A percentile compares a stretch with the other conserved stretches of the same genome.
phyloP scores from a whole-genome alignment of 2,797 vertebrate species.

The Phyllotis vaccarum region DNA sequence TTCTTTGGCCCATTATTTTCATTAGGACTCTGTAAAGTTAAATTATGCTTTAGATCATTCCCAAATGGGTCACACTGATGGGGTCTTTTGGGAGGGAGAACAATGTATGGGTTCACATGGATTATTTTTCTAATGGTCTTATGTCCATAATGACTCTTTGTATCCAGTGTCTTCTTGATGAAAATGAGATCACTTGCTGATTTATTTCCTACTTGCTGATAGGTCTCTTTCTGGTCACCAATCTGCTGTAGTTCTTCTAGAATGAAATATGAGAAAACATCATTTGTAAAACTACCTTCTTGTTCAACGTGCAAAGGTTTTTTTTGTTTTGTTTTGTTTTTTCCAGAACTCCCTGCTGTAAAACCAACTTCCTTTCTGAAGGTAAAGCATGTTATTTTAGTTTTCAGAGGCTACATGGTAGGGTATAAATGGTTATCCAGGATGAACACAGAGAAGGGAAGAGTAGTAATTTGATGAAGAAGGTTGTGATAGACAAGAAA shows the following conservation, averaged over 20 bases:
- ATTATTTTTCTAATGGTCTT: constrained; percentile 59
- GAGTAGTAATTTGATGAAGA: neutral
- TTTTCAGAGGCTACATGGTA: neutral
- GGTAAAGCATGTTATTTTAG: neutral
- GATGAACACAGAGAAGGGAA: neutral
- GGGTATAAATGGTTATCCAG: neutral
- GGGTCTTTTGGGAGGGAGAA: neutral
- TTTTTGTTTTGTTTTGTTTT: too few species aligned
- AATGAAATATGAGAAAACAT: constrained; percentile 70
- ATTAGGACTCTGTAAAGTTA: constrained; percentile 46
- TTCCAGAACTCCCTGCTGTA: neutral
- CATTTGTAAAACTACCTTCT: constrained; percentile 19
- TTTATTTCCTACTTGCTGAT: constrained; percentile 40
- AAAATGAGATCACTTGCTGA: constrained; percentile 53
- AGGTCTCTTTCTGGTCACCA: constrained; percentile 49
- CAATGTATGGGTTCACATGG: neutral
- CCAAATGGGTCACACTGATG: constrained; percentile 7
- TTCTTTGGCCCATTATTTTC: constrained; percentile 47
- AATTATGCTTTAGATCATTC: constrained; percentile 45
- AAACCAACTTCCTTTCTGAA: neutral
- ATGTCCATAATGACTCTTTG: constrained; percentile 29
- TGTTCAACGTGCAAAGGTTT: constrained; percentile 35
- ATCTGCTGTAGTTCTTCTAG: constrained; percentile 65
- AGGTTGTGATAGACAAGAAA: neutral
- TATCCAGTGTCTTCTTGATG: constrained; percentile 58